phyloP scores from a whole-genome alignment of 2,113 vertebrate genomes.

The Channa maculata region DNA sequence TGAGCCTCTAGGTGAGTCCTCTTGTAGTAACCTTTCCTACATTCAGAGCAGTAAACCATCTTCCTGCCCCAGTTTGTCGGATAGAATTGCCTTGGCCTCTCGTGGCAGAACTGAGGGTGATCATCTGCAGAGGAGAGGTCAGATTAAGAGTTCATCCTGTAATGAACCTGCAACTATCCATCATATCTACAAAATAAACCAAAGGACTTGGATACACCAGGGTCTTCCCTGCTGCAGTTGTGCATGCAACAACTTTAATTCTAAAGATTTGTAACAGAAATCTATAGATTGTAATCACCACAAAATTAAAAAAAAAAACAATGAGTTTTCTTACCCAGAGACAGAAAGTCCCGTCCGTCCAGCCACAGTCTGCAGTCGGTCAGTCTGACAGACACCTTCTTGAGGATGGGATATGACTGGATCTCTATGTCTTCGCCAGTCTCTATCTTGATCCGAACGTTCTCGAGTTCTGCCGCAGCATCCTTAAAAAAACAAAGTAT shows the following conservation, averaged over 20 bases:
- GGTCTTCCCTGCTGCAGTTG: neutral
- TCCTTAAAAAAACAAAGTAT: slow-evolving; percentile 12
- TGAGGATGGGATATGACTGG: slow-evolving; percentile 34
- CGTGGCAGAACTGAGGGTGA: slow-evolving; percentile 19
- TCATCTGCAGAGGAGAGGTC: slow-evolving; percentile 30
- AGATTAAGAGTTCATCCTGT: neutral
- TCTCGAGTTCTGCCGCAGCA: neutral
- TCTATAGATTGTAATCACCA: too few species aligned
- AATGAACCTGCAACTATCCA: neutral
- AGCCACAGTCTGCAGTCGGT: slow-evolving; percentile 65
- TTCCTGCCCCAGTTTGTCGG: slow-evolving; percentile 39
- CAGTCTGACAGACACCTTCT: slow-evolving; percentile 58
- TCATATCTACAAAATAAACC: too few species aligned
- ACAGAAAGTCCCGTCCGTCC: slow-evolving; percentile 65
- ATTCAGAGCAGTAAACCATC: slow-evolving; percentile 63
- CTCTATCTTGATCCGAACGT: slow-evolving; percentile 47
- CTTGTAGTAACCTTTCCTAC: slow-evolving; percentile 67
- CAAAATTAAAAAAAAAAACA: neutral
- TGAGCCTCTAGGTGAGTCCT: slow-evolving; percentile 68
- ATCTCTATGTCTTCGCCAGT: slow-evolving; percentile 53
- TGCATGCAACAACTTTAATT: too few species aligned
- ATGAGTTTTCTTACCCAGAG: slow-evolving; percentile 49
- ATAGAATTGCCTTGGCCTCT: neutral
- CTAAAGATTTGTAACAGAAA: too few species aligned
- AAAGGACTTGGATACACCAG: too few species aligned